phyloP scores from a whole-genome alignment of 1,140 invertebrate species.

The Drosophila azteca region DNA sequence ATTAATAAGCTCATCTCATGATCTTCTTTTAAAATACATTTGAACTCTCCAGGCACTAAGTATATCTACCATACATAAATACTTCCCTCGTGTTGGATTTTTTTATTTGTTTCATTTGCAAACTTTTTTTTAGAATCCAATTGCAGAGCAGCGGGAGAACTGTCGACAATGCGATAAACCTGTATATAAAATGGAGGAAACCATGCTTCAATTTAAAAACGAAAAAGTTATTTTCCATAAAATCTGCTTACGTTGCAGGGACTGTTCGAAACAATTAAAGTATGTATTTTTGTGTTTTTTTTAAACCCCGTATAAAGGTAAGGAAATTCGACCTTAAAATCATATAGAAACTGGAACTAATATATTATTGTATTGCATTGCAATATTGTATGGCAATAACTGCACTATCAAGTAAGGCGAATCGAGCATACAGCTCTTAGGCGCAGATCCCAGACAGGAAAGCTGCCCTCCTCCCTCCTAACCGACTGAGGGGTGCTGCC shows the following conservation, averaged over 20 bases:
- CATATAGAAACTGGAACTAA: too few species aligned
- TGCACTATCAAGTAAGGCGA: too few species aligned
- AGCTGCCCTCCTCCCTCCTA: too few species aligned
- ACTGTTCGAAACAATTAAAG: slow-evolving; percentile 95
- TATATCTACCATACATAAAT: background rate
- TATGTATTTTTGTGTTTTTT: slow-evolving; percentile 83
- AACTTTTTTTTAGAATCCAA: slow-evolving; percentile 32
- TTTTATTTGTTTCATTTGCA: background rate
- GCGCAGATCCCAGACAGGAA: too few species aligned
- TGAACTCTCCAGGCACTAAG: background rate
- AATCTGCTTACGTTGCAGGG: slow-evolving; percentile 94
- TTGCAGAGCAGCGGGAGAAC: slow-evolving; percentile 84
- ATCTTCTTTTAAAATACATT: background rate
- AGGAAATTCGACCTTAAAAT: too few species aligned
- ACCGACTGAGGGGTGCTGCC: too few species aligned
- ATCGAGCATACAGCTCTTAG: too few species aligned
- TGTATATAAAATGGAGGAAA: slow-evolving; percentile 97
- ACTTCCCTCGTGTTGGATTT: background rate
- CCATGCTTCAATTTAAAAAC: slow-evolving; percentile 87
- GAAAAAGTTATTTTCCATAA: slow-evolving; percentile 95
- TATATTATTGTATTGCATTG: too few species aligned
- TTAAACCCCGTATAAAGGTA: background rate
- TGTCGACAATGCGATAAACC: slow-evolving; percentile 93
- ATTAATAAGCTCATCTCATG: slow-evolving; percentile 35
- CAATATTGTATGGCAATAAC: too few species aligned